Base-by-base conservation (phyloP, 2,888 invertebrate species). In the Cephonodes hylas region DNA sequence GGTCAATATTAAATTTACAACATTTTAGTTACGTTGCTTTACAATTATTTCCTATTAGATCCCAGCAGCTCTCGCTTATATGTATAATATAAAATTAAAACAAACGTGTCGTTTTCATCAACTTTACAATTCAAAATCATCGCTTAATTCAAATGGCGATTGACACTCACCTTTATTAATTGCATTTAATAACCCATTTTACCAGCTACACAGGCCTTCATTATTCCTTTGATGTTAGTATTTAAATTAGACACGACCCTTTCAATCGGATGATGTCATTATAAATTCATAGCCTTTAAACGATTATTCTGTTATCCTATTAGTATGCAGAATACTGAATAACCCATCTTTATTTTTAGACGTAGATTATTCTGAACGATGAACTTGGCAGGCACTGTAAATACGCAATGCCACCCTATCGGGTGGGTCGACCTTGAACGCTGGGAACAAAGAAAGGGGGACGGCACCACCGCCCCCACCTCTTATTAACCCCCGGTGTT, bases 341-440 rank as follows among this genome's bases (percentile, higher is more conserved):
- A n/a, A n/a, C n/a, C n/a, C n/a, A 53, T 27, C n/a, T 23, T 42
- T 60, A 60, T 53, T 53, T 53, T 60, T 31, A 60, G 46, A 34
- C 25, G 18, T 22, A 22, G 15, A 25, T 31, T 46, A 59, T 38
- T 42, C 23, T 53, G 53, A 15, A 18, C 44, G 58, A 2, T 48
- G 48, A 48, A 48, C 45, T 45, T 31, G 25, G 44, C 45, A 22
- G 10, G 25, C 31, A n/a, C 7, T 46, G 46, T 46, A 48, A 59
- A 61, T 58, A 61, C 56, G 56, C 45, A 60, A 31, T 34, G 56
- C 31, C 42, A 42, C 65, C 60, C 63, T 61, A 46, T 65, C 63
- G 70, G 70, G 72, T 63, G 68, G 69, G 15, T 58, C 67, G 81
- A 72, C 86, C 87, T 86, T 88, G 84, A 79, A 75, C 67, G 75